These are phyloP conservation scores for Vidua macroura DNA, from an alignment of 2,113 vertebrate genomes.

Conservation along the genomic window DNA sequence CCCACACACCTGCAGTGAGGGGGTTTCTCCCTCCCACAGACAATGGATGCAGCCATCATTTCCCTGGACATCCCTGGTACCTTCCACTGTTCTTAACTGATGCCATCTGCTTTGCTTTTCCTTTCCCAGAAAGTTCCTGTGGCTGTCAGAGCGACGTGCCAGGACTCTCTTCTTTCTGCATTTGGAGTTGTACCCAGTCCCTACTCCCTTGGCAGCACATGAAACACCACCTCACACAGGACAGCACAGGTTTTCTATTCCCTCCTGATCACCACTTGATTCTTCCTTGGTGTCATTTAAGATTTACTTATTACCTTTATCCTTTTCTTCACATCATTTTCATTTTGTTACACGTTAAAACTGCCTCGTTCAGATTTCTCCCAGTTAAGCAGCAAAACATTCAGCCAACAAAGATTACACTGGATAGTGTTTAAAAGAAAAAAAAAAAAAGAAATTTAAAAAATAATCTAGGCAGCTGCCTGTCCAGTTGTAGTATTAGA, in stretches of 20 bases:
- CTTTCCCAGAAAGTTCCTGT: neutral
- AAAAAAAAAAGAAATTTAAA: neutral
- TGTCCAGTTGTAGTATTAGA: neutral
- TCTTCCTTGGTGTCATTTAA: neutral
- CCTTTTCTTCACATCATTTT: neutral
- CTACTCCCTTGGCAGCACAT: neutral
- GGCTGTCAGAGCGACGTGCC: neutral
- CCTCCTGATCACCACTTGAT: neutral
- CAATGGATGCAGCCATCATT: neutral
- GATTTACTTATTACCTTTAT: neutral
- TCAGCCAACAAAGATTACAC: neutral
- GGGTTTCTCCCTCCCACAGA: neutral
- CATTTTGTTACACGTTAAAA: neutral
- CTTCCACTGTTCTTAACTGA: neutral
- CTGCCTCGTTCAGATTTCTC: neutral
- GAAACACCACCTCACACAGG: neutral
- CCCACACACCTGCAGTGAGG: neutral
- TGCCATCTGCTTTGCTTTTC: slow-evolving; percentile 17
- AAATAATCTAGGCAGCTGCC: neutral
- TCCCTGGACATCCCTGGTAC: neutral
- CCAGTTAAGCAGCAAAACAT: neutral
- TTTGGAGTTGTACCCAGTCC: neutral
- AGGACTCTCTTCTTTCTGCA: neutral
- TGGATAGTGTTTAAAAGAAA: neutral
- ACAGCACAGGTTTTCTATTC: neutral